Evolutionary conservation across 2,797 vertebrate genomes (phyloP).

Genomic region (Helarctos malayanus): DNA sequence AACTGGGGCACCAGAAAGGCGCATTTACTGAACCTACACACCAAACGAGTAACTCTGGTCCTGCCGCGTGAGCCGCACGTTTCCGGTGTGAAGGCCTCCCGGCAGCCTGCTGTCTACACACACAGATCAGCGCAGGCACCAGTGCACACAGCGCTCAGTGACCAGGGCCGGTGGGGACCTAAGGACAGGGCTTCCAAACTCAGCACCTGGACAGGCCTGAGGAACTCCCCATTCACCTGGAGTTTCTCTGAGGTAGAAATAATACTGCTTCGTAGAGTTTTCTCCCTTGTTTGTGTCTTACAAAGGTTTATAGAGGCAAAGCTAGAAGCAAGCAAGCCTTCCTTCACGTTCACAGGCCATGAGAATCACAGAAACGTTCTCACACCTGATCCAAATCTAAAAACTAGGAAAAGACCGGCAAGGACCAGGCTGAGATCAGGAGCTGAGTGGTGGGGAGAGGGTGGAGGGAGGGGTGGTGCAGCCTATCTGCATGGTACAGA

Average conservation of each 20-base stretch:
- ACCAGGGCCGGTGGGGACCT: background rate
- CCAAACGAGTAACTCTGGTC: rapidly evolving
- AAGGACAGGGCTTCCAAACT: background rate
- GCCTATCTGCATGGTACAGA: background rate
- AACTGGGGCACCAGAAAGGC: background rate
- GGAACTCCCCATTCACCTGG: background rate
- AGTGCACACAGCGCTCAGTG: background rate
- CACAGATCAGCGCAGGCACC: background rate
- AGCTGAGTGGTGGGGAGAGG: background rate
- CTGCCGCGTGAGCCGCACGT: rapidly evolving
- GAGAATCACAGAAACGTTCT: background rate
- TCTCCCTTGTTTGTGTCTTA: background rate
- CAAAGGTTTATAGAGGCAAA: background rate
- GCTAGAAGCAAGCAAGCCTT: background rate
- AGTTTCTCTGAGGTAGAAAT: background rate
- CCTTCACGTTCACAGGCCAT: background rate
- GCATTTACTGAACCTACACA: background rate
- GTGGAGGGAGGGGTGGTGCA: rapidly evolving
- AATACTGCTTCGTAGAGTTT: background rate
- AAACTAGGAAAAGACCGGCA: background rate
- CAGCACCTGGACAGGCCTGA: background rate
- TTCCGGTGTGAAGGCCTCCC: no score
- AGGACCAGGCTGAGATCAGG: background rate
- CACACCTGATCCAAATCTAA: background rate
- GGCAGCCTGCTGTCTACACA: background rate